Base-by-base conservation (phyloP, 2,888 invertebrate genomes). In the Scaptomyza reducta region DNA sequence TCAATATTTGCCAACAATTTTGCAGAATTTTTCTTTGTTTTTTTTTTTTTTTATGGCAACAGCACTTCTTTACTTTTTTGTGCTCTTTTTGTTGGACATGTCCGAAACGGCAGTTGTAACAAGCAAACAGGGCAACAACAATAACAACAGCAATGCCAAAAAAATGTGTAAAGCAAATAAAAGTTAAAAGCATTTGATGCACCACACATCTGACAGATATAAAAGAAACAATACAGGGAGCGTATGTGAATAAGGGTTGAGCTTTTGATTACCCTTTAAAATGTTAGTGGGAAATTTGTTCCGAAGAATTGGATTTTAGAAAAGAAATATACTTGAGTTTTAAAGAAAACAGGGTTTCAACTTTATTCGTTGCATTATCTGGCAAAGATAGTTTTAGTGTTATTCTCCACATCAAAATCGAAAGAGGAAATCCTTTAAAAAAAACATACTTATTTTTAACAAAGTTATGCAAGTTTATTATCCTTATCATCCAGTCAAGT, bases 1-100 rank as follows among this genome's bases (percentile, higher is more conserved):
- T 90, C 90, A 90, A 90, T 90, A 90, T 90, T 90, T 90, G 87
- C 90, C 82, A 85, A 88, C 90, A 89, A 90, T 89, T 90, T 90
- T 83, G 82, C 86, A 86, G 80, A 59, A 51, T 74, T 87, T 74
- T 78, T 74, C 76, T 53, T 72, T 75, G 49, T 56, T 62, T 74
- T 0, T 57, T 59, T 44, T 47, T 54, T 35, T 67, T 76, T 79
- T 77, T 79, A n/a, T 77, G 67, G 62, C 55, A 66, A 60, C 42
- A 60, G 46, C 45, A 31, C 14, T 54, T 16, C 3, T 2, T 55
- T 63, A 50, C 18, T 42, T 40, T 54, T 46, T 55, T 76, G n/a
- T 33, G 42, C 22, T 50, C 18, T 42, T 40, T 54, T 46, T 55
- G 71, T n/a, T 33, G 42, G 18, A 49, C 69, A 76, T 76, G 78